phyloP scores from a whole-genome alignment of 2,888 invertebrate genomes.

The Tenthredo scrophulariae region DNA sequence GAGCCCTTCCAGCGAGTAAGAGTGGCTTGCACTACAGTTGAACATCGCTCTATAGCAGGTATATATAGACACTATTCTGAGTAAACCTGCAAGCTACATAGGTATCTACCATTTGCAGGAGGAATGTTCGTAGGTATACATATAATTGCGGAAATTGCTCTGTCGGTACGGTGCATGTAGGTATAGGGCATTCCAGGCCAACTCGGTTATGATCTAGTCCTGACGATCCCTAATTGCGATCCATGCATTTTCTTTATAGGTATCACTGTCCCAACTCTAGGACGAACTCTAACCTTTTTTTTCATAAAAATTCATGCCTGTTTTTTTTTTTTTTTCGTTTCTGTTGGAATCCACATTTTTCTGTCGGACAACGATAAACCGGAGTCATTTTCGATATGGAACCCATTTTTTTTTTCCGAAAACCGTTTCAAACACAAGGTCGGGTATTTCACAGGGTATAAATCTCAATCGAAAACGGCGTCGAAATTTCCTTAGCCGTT shows the following conservation, averaged over 20 bases:
- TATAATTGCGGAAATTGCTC: too few species aligned
- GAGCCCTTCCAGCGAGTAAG: neutral
- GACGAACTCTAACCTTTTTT: neutral
- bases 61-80: neutral
- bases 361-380: neutral
- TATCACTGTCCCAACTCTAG: too few species aligned
- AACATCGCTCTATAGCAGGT: neutral
- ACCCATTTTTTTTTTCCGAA: neutral
- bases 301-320: neutral
- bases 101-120: too few species aligned
- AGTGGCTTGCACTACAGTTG: neutral
- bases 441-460: too few species aligned
- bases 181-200: too few species aligned
- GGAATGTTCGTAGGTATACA: too few species aligned
- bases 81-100: neutral
- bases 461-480: too few species aligned
- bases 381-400: neutral
- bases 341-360: neutral
- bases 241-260: too few species aligned
- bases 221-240: too few species aligned
- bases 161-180: too few species aligned
- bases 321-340: neutral
- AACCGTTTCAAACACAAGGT: neutral
- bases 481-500: too few species aligned
- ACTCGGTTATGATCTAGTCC: too few species aligned